A percentile compares a stretch with the other conserved stretches of the same genome.
Conservation (phyloP, 1,140 invertebrate genomes). For the Popillia japonica region DNA sequence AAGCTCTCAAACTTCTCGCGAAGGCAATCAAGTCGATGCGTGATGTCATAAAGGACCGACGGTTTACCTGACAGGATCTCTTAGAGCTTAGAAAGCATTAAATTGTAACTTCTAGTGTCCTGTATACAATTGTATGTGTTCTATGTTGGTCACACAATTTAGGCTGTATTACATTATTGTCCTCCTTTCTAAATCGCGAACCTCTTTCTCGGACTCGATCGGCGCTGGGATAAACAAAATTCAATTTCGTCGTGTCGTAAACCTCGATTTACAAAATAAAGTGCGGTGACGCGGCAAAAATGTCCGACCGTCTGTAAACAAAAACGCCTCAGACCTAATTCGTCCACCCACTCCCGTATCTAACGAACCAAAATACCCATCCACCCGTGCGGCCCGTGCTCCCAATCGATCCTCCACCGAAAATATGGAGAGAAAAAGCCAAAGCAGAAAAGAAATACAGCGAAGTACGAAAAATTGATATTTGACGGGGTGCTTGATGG, state of each 20-base stretch:
- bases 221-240: conserved; percentile 21
- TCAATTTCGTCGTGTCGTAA: conserved; percentile 26
- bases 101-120: neutral
- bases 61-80: neutral
- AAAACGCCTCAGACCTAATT: conserved; percentile 27
- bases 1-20: neutral
- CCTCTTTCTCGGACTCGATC: conserved; percentile 15
- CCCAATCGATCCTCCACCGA: neutral
- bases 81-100: conserved; percentile 2
- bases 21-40: conserved; percentile 51
- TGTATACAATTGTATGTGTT: no score
- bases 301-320: conserved; percentile 32
- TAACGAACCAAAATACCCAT: conserved; percentile 13
- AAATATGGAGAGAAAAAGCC: neutral
- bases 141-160: no score
- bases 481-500: conserved; percentile 16
- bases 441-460: neutral
- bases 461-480: conserved; percentile 5
- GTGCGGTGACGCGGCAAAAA: conserved; percentile 27
- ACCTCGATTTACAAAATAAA: conserved; percentile 30
- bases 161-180: neutral
- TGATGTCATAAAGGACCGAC: conserved; percentile 47
- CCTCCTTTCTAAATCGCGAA: conserved; percentile 10
- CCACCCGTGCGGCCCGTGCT: neutral
- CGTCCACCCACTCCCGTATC: neutral